A percentile compares a stretch with the other conserved stretches of the same genome.
Conservation (phyloP, 2,797 vertebrate genomes). For the Periparus ater region DNA sequence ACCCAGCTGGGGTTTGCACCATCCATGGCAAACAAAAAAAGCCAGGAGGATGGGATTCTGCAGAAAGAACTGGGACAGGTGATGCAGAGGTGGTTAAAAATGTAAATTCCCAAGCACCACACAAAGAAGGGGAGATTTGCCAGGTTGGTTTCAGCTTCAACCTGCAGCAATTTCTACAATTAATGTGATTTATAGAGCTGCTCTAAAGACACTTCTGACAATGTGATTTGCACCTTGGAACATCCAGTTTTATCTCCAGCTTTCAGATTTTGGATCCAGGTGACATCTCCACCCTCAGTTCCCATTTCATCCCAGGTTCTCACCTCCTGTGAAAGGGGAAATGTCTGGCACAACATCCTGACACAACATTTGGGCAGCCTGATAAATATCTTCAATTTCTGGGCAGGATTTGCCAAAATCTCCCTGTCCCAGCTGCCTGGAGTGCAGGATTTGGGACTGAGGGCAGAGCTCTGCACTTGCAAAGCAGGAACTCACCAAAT, state of each 20-base stretch:
- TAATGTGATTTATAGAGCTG: not conserved
- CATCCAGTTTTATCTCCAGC: fast-evolving
- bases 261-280: not conserved
- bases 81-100: not conserved
- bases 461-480: not conserved
- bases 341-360: not conserved
- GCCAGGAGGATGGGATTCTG: not conserved
- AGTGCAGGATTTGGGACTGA: not conserved
- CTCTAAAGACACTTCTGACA: not conserved
- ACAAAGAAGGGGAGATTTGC: not conserved
- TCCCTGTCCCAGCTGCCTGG: not conserved
- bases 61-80: not conserved
- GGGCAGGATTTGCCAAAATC: not conserved
- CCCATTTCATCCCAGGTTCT: not conserved
- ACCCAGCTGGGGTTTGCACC: not conserved
- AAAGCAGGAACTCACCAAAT: not conserved
- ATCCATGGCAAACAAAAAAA: not conserved
- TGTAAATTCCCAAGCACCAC: not conserved
- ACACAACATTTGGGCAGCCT: fast-evolving
- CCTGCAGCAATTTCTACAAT: not conserved
- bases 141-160: not conserved
- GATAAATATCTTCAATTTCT: not conserved
- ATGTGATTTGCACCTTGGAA: fast-evolving
- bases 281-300: fast-evolving
- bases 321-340: not conserved